Percentiles rank a stretch among this genome's conserved stretches.
Conservation (phyloP, 1,140 invertebrate genomes). For the Rhagoletis zephyria region DNA sequence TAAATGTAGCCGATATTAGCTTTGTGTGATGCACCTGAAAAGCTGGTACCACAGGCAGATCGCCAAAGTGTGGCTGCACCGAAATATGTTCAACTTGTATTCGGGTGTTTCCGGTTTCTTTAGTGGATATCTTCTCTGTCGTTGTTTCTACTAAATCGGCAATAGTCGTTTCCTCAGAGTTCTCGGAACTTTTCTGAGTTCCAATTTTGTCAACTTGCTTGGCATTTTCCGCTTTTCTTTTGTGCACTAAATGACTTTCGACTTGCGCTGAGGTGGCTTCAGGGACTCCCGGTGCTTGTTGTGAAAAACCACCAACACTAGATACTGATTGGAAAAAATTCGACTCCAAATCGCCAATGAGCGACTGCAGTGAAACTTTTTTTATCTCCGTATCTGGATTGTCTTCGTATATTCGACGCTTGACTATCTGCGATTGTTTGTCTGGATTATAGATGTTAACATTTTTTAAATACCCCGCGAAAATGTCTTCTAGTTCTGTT, state of each 20-base stretch:
- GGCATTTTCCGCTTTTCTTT: slow-evolving; percentile 7
- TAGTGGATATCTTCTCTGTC: neutral
- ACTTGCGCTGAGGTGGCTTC: neutral
- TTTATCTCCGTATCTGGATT: slow-evolving; percentile 66
- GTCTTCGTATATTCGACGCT: slow-evolving; percentile 62
- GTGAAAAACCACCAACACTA: slow-evolving; percentile 61
- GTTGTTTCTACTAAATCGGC: neutral
- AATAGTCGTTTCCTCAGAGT: neutral
- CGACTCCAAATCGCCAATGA: slow-evolving; percentile 67
- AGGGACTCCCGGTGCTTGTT: neutral
- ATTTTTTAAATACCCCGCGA: slow-evolving; percentile 43
- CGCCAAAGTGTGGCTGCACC: neutral
- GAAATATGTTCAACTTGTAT: slow-evolving; percentile 52
- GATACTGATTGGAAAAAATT: slow-evolving; percentile 67
- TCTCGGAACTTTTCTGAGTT: neutral
- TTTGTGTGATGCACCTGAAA: slow-evolving; percentile 42
- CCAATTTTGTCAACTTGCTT: neutral
- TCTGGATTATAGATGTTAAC: slow-evolving; percentile 8
- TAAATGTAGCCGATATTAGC: slow-evolving; percentile 16
- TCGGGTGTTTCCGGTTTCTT: slow-evolving; percentile 16
- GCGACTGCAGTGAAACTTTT: slow-evolving; percentile 65
- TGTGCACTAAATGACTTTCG: slow-evolving; percentile 14
- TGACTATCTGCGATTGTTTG: slow-evolving; percentile 63
- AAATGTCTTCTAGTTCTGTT: neutral
- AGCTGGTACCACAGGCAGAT: neutral